A percentile compares a stretch with the other conserved stretches of the same genome.
Conservation (phyloP, 2,113 vertebrate genomes). For the Lasiurus cinereus region DNA sequence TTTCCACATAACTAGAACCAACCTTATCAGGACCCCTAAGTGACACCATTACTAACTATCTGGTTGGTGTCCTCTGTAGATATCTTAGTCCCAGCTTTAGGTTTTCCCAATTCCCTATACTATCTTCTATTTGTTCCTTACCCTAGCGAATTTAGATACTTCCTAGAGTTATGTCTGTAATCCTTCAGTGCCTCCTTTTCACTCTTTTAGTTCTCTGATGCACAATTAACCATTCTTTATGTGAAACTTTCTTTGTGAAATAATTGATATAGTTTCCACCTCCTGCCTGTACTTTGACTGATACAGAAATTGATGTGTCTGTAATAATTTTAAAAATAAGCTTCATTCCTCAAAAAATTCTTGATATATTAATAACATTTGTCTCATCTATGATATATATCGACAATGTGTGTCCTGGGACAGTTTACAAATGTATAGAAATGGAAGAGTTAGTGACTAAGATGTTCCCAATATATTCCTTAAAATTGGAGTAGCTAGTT, state of each 20-base stretch:
- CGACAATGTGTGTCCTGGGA: neutral
- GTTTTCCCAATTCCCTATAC: neutral
- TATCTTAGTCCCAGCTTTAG: neutral
- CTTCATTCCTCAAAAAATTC: slow-evolving; percentile 48
- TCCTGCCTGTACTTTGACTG: neutral
- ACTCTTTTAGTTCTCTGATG: neutral
- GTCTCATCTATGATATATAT: neutral
- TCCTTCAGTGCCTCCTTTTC: neutral
- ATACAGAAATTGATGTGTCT: neutral
- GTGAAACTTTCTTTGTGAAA: neutral
- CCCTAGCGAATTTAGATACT: neutral
- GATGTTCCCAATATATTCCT: slow-evolving; percentile 36
- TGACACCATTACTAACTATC: neutral
- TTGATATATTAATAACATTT: slow-evolving; percentile 14
- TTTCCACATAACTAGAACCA: neutral
- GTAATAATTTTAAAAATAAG: neutral
- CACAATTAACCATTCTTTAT: neutral
- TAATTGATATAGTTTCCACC: neutral
- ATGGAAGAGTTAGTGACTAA: slow-evolving; percentile 25
- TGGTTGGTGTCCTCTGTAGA: neutral
- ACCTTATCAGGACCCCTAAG: neutral
- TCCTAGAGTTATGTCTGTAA: neutral
- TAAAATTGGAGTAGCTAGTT: neutral
- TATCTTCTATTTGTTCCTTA: neutral
- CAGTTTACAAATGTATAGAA: slow-evolving; percentile 14